Evolutionary conservation across 2,113 vertebrate species (phyloP), one percentile per base, ranked within the genome.

Genomic region (Brachyhypopomus occidentalis): DNA sequence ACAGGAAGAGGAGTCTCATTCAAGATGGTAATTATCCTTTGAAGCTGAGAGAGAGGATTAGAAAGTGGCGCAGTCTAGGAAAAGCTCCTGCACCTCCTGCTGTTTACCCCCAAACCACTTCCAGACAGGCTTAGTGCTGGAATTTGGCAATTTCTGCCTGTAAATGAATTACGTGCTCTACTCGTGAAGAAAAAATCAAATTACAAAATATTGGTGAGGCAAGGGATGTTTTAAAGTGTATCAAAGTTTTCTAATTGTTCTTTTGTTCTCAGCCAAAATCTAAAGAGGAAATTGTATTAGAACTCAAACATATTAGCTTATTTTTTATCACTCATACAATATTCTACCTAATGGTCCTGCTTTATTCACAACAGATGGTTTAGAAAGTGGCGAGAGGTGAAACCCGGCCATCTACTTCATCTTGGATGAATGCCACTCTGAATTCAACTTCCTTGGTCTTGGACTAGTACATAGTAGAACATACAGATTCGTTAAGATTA

Each of bases 151-250:
- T 93, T 91, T 93, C 85, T 92, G 86, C 88, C 88, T 86, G 84
- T 89, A 88, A 93, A 91, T 89, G 88, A 93, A 93, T 93, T 87
- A 91, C 88, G 88, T 70, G 89, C 90, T 92, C 90, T 93, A 89
- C 92, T 92, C 92, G 88, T 90, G 89, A 87, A 90, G 79, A 83
- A 79, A 52, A 89, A 92, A 90, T 93, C 88, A 84, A 92, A 91
- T 91, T 88, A 90, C 83, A 84, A 90, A 89, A 90, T 88, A 20
- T 19, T 83, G 70, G 60, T 87, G 83, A 89, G 89, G 70, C 74
- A 87, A 82, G 48, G 48, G 41, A 69, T 87, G 36, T 41, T 30
- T 30, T 73, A 38, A 38, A 36, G 77, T 38, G 2, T 69, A 66
- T 6, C 30, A 82, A 82, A 63, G 74, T 82, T 74, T 84, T 81